A percentile compares a stretch with the other conserved stretches of the same genome.
phyloP scores from a whole-genome alignment of 2,113 vertebrate genomes.

The Axis porcinus region DNA sequence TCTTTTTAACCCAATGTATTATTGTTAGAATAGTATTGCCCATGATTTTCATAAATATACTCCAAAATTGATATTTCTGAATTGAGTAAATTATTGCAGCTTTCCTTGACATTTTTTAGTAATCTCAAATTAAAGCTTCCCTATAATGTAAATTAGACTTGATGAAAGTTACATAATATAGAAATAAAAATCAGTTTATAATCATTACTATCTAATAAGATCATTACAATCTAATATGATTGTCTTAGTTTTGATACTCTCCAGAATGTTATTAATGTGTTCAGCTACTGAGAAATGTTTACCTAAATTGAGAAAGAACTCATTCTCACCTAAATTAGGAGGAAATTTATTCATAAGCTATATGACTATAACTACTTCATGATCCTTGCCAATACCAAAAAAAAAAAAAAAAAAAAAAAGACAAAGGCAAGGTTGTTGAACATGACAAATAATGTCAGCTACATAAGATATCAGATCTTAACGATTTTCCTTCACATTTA shows the following conservation, averaged over 20 bases:
- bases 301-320: neutral
- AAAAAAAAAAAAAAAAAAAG: neutral
- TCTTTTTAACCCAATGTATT: slow-evolving; percentile 40
- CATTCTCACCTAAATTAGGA: neutral
- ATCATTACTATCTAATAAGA: neutral
- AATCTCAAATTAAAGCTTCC: neutral
- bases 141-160: neutral
- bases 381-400: neutral
- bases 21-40: slow-evolving; percentile 41
- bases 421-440: neutral
- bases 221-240: neutral
- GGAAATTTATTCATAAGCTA: neutral
- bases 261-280: neutral
- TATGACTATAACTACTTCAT: neutral
- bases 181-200: neutral
- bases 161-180: neutral
- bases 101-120: slow-evolving; percentile 32
- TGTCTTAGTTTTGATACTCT: neutral
- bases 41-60: slow-evolving; percentile 47
- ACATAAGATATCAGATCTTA: neutral
- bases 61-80: slow-evolving; percentile 50
- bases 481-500: neutral
- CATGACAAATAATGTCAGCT: neutral
- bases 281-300: neutral
- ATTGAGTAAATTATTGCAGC: slow-evolving; percentile 16